These are phyloP conservation scores for Lacanobia wlatinum DNA, from an alignment of 2,888 invertebrate species.

Conservation along the genomic window DNA sequence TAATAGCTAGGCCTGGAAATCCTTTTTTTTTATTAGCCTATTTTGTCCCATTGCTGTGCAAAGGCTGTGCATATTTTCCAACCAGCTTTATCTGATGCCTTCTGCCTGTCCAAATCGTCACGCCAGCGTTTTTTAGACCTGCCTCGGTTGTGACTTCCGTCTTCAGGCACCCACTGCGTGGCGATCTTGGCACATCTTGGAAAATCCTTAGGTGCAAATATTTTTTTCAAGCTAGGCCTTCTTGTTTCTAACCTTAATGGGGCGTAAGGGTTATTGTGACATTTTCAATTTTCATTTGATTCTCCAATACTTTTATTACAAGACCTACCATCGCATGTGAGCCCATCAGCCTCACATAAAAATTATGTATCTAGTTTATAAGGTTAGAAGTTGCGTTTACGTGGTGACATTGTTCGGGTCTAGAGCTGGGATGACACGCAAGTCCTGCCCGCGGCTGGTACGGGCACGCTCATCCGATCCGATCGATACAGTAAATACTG, in stretches of 20 bases:
- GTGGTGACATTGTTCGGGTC: slow-evolving; percentile 65
- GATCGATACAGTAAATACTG: slow-evolving; percentile 88
- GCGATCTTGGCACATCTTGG: too few species aligned
- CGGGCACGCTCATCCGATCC: slow-evolving; percentile 69
- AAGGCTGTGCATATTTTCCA: too few species aligned
- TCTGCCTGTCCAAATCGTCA: too few species aligned
- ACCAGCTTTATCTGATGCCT: too few species aligned
- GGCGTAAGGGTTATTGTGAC: not conserved
- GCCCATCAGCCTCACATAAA: slow-evolving; percentile 49
- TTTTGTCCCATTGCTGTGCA: too few species aligned
- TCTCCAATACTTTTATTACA: slow-evolving; percentile 10
- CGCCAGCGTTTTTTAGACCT: too few species aligned
- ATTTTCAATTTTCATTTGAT: slow-evolving; percentile 5
- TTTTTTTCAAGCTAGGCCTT: not conserved
- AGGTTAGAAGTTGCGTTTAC: slow-evolving; percentile 57
- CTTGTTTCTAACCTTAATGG: not conserved
- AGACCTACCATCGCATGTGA: slow-evolving; percentile 44
- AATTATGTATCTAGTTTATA: slow-evolving; percentile 61
- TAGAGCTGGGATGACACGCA: slow-evolving; percentile 66
- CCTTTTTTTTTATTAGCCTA: too few species aligned
- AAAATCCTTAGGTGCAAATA: too few species aligned
- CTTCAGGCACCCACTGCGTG: too few species aligned
- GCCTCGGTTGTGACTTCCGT: too few species aligned
- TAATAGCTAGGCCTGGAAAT: too few species aligned
- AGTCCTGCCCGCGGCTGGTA: slow-evolving; percentile 81